These are phyloP conservation scores for Octonoba sinensis DNA, from an alignment of 2,888 invertebrate species.

Conservation along the genomic window DNA sequence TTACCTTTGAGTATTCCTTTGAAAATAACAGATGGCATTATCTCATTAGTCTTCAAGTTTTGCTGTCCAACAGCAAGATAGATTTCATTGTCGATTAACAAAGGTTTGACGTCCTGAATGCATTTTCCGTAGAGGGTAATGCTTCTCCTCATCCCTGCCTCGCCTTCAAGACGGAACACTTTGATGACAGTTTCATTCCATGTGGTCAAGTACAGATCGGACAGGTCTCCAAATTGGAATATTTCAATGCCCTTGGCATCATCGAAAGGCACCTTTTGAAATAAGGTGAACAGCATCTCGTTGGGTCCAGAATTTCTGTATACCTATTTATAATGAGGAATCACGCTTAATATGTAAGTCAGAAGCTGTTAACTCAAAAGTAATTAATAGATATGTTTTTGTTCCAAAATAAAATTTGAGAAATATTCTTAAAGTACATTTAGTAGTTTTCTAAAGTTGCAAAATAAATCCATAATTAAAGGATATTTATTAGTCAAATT, in stretches of 20 bases:
- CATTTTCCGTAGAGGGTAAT: conserved; percentile 26
- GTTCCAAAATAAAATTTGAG: too few relatives aligned
- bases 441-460: too few relatives aligned
- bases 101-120: conserved; percentile 31
- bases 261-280: conserved; percentile 53
- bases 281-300: conserved; percentile 23
- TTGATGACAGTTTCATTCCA: conserved; percentile 34
- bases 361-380: too few relatives aligned
- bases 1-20: conserved; percentile 51
- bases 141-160: conserved; percentile 26
- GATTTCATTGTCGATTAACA: conserved; percentile 8
- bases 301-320: conserved; percentile 27
- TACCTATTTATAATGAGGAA: conserved; percentile 10
- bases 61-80: conserved; percentile 45
- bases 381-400: too few relatives aligned
- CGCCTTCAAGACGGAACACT: conserved; percentile 45
- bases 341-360: too few relatives aligned
- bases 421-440: too few relatives aligned
- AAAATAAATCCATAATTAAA: too few relatives aligned
- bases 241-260: conserved; percentile 31
- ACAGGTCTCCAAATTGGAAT: conserved; percentile 40
- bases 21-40: conserved; percentile 27
- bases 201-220: conserved; percentile 19
- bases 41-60: not conserved
- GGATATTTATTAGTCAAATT: too few relatives aligned